These are phyloP conservation scores for Mirounga angustirostris DNA, from an alignment of 2,113 vertebrate genomes.

Conservation along the genomic window DNA sequence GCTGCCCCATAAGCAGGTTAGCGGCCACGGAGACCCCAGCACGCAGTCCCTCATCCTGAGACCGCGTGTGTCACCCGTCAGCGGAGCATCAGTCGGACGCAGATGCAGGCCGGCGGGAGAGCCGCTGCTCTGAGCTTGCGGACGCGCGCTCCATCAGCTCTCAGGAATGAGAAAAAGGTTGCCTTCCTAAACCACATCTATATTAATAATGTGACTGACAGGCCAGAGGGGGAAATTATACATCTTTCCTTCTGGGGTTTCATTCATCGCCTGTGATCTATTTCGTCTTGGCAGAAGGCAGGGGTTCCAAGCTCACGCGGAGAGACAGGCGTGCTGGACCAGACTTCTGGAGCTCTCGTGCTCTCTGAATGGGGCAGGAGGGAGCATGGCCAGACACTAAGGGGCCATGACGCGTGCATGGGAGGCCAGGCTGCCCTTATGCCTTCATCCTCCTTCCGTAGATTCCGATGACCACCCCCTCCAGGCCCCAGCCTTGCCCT, in stretches of 20 bases:
- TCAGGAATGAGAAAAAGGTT: conserved; percentile 39
- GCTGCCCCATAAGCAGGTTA: background rate
- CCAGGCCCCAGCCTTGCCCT: rapidly evolving
- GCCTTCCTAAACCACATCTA: conserved; percentile 76
- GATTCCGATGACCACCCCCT: rapidly evolving
- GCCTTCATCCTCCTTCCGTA: background rate
- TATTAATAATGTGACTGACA: conserved; percentile 82
- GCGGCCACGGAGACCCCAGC: conserved; percentile 65
- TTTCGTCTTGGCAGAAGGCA: conserved; percentile 65
- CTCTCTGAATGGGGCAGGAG: background rate
- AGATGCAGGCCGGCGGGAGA: conserved; percentile 63
- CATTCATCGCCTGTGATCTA: conserved; percentile 60
- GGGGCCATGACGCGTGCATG: rapidly evolving
- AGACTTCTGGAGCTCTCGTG: background rate
- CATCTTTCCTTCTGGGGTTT: conserved; percentile 78
- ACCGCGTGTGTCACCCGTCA: conserved; percentile 70
- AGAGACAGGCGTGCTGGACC: rapidly evolving
- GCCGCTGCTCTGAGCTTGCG: conserved; percentile 60
- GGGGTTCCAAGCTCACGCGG: background rate
- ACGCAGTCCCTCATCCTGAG: conserved; percentile 58
- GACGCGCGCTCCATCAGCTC: conserved; percentile 73
- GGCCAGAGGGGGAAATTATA: conserved; percentile 74
- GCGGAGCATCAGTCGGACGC: conserved; percentile 76
- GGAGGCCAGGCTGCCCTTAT: rapidly evolving
- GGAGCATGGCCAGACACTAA: background rate